Evolutionary conservation across 2,797 vertebrate genomes (phyloP), one percentile per base, ranked within the genome.

Genomic region (Gila robusta): DNA sequence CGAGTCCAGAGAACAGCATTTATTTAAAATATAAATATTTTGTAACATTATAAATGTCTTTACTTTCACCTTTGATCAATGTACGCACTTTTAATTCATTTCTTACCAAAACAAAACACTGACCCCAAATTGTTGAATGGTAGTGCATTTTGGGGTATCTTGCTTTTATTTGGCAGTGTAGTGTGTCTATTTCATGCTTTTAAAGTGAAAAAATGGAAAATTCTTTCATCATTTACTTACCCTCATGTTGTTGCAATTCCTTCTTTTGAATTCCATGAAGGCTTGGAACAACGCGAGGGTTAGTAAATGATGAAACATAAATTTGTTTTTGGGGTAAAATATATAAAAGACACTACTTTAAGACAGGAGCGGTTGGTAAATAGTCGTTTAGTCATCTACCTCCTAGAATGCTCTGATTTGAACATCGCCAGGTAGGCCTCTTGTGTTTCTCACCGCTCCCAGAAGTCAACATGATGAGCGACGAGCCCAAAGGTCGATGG

Each of bases 321-420:
- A n/a, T 59, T 59, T 5, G 56, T 59, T n/a, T n/a, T 59, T 0
- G 9, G 56, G 23, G 23, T 11, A 11, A 59, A 59, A n/a, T n/a
- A 2, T 59, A 59, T n/a, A 59, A 59, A 59, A 62, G 1, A 62
- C 17, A 6, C 23, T 59, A n/a, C 56, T 59, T 59, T n/a, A 59
- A 59, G 23, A 59, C 23, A 59, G 10, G 56, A 59, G 49, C 0
- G 6, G 49, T 32, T 66, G 26, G n/a, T 66, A 66, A 66, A 66
- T 6, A 66, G 4, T n/a, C 21, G 1, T 71, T 1, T 17, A 66
- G 11, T 44, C 5, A 2, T 72, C 37, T 9, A 72, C 16, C 23
- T 44, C 23, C n/a, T 28, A 82, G 54, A 85, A 35, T 26, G 9
- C 74, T 79, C 23, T 67, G 56, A 32, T 88, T 73, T 73, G 54